phyloP scores from a whole-genome alignment of 2,888 invertebrate species.

The Eristalinus sepulchralis region DNA sequence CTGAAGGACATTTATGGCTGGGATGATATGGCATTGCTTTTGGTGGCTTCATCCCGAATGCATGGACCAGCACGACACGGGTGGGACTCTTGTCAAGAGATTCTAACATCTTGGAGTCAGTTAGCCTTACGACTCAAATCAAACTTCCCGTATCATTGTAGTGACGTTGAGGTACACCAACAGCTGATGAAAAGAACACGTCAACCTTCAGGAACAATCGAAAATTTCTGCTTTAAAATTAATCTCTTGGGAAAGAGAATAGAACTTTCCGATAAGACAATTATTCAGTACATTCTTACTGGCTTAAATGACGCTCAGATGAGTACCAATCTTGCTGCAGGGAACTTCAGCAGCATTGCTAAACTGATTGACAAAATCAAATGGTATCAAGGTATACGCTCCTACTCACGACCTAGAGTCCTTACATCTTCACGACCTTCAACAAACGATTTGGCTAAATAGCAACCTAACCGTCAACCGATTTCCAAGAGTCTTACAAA shows the following conservation, averaged over 20 bases:
- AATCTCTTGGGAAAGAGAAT: conserved; percentile 10
- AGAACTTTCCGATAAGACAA: conserved; percentile 1
- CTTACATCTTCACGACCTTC: neutral
- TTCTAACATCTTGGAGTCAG: neutral
- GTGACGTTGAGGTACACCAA: too few relatives aligned
- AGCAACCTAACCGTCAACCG: neutral
- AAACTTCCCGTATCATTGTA: too few relatives aligned
- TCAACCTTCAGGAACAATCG: neutral
- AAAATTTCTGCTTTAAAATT: neutral
- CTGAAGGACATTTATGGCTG: too few relatives aligned
- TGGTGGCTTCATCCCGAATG: too few relatives aligned
- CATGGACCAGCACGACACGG: too few relatives aligned
- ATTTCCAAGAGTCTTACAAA: neutral
- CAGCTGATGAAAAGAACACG: neutral
- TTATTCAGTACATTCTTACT: conserved; percentile 17
- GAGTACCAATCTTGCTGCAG: conserved; percentile 13
- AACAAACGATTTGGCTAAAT: neutral
- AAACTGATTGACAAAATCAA: conserved; percentile 15
- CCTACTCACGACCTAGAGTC: neutral
- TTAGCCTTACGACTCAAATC: too few relatives aligned
- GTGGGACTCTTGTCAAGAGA: too few relatives aligned
- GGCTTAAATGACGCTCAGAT: conserved; percentile 1
- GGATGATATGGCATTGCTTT: too few relatives aligned
- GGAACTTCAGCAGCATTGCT: too few relatives aligned
- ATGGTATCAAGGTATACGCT: conserved; percentile 9